Percentiles rank a stretch among this genome's conserved stretches.
These are phyloP conservation scores for Jordanella pulchra DNA, from an alignment of 2,797 vertebrate species.

Conservation along the genomic window DNA sequence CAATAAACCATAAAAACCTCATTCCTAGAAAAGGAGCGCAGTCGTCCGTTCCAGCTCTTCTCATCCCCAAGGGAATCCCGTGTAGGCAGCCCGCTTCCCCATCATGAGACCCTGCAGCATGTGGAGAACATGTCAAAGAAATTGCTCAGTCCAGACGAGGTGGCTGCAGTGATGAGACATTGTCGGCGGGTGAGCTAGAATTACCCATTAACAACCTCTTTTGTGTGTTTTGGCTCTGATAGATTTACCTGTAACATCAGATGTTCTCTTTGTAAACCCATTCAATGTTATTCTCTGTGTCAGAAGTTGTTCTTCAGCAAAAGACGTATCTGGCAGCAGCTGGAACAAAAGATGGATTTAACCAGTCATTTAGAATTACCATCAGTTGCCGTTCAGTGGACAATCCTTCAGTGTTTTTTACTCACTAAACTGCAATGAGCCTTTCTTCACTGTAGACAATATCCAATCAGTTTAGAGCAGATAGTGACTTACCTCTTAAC, in stretches of 20 bases:
- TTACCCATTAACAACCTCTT: slow-evolving; percentile 9
- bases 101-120: slow-evolving; percentile 78
- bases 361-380: slow-evolving; percentile 55
- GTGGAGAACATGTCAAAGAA: slow-evolving; percentile 87
- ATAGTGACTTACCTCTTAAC: slow-evolving; percentile 28
- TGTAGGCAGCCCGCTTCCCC: slow-evolving; percentile 71
- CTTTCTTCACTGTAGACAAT: slow-evolving; percentile 19
- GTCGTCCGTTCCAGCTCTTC: slow-evolving; percentile 72
- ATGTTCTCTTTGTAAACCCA: slow-evolving; percentile 6
- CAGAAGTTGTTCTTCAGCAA: slow-evolving; percentile 32
- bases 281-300: slow-evolving; percentile 24
- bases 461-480: slow-evolving; percentile 6
- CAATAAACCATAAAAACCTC: neutral
- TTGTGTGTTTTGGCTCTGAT: slow-evolving; percentile 10
- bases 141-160: slow-evolving; percentile 90
- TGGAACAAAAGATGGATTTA: slow-evolving; percentile 55
- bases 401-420: slow-evolving; percentile 39
- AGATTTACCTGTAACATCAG: slow-evolving; percentile 28
- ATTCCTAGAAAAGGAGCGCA: slow-evolving; percentile 72
- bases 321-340: slow-evolving; percentile 31
- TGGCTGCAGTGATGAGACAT: slow-evolving; percentile 90
- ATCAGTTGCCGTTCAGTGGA: slow-evolving; percentile 49
- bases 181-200: slow-evolving; percentile 85
- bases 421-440: slow-evolving; percentile 6
- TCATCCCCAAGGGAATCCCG: slow-evolving; percentile 74